phyloP scores from a whole-genome alignment of 1,140 invertebrate genomes.

The Cepaea nemoralis region DNA sequence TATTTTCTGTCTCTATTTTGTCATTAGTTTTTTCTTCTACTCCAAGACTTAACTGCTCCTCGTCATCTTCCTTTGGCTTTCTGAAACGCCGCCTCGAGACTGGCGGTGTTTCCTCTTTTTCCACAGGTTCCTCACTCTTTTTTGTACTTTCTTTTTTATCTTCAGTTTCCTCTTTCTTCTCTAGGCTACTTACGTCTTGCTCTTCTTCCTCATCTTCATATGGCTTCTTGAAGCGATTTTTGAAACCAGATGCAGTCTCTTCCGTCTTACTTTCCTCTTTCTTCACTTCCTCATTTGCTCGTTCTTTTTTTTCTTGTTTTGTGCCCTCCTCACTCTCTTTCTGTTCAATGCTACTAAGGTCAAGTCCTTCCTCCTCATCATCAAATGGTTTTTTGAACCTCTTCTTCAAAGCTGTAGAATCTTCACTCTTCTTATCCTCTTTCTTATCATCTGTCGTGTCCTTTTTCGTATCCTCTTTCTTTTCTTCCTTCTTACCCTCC shows the following conservation, averaged over 20 bases:
- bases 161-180: conserved; percentile 39
- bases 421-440: conserved; percentile 38
- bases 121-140: conserved; percentile 39
- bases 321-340: conserved; percentile 12
- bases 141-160: conserved; percentile 36
- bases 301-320: conserved; percentile 38
- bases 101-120: no score
- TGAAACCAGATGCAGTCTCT: conserved; percentile 30
- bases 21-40: neutral
- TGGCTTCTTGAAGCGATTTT: conserved; percentile 39
- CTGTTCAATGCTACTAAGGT: conserved; percentile 16
- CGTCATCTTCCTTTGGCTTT: conserved; percentile 42
- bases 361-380: neutral
- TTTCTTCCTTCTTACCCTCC: conserved; percentile 53
- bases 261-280: conserved; percentile 41
- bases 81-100: conserved; percentile 28
- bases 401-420: conserved; percentile 25
- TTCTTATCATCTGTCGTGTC: conserved; percentile 29
- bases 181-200: conserved; percentile 41
- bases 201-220: conserved; percentile 47
- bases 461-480: conserved; percentile 6
- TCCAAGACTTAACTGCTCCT: neutral
- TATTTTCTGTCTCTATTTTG: neutral
- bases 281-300: conserved; percentile 31
- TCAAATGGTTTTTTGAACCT: conserved; percentile 39